Base-by-base conservation (phyloP, 2,797 vertebrate genomes). In the Pipistrellus pipistrellus region DNA sequence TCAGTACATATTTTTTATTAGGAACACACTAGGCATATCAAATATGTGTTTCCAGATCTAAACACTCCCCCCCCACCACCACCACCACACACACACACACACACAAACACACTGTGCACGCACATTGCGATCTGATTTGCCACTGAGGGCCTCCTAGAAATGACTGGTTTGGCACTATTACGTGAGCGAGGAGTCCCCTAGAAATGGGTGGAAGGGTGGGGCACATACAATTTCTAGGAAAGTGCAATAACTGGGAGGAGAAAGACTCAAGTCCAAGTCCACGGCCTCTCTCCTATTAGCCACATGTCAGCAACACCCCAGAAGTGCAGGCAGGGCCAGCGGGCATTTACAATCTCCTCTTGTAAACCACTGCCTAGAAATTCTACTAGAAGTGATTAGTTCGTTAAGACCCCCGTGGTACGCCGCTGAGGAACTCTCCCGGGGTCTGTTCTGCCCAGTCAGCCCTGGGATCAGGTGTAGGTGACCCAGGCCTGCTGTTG, bases 1-100 rank as follows among this genome's bases (percentile, higher is more conserved):
- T 51, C 20, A 21, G 2, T 32, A 57, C 76, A 48, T 30, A 25
- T 0, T 87, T 95, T 85, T 73, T 82, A 81, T 84, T 90, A 88
- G 53, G 71, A 91, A 57, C 83, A 93, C n/a, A 76, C 17, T 62
- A 83, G 66, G 12, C 71, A 35, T 68, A 55, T 78, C 53, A 72
- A 30, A 68, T 85, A 57, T 32, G 44, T 88, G 48, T 93, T 69
- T 72, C 59, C 80, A 41, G 81, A 41, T 84, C 57, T 72, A 73
- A 95, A 71, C 18, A 51, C 44, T 30, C 30, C 90, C 35, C 51
- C 4, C 41, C 32, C 90, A 35, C 51, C 6, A n/a, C n/a, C 15
- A 35, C 35, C 41, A 41, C 90, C 35, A 44, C 6, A 12, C 41
- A 21, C 41, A 41, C 90, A 35, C 57, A 30, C 15, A 55, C 62